Conservation (phyloP, 1,140 invertebrate genomes). For the Conus ventricosus region DNA sequence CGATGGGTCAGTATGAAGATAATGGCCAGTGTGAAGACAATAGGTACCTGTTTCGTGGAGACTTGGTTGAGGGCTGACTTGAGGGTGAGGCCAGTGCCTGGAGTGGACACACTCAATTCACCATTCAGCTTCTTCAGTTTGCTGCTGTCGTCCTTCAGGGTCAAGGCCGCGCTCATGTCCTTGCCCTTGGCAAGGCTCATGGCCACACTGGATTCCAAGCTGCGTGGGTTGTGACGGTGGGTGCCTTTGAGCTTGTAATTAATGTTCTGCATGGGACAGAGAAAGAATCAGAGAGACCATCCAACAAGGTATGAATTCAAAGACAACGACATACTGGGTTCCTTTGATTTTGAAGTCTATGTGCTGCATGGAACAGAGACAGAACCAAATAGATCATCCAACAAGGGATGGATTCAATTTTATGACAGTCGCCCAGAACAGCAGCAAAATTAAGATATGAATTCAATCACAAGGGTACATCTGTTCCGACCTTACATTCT, state of each 20-base stretch:
- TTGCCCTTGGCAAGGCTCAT: slow-evolving; percentile 11
- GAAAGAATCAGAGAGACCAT: neutral
- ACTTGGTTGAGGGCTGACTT: slow-evolving; percentile 8
- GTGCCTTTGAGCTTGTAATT: neutral
- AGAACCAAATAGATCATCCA: too few relatives aligned
- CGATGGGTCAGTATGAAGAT: too few relatives aligned
- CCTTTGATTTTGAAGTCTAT: too few relatives aligned
- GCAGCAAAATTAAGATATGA: too few relatives aligned
- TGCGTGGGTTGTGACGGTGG: slow-evolving; percentile 2
- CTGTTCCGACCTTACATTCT: too few relatives aligned
- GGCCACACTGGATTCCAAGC: slow-evolving; percentile 20
- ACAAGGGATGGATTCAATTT: too few relatives aligned
- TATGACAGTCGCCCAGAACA: too few relatives aligned
- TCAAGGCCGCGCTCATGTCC: neutral
- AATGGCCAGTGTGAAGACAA: neutral
- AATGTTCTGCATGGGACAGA: neutral
- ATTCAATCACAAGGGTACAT: too few relatives aligned
- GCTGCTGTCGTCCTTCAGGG: slow-evolving; percentile 8
- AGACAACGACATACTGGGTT: too few relatives aligned
- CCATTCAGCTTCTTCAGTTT: slow-evolving; percentile 19
- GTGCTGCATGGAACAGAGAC: too few relatives aligned
- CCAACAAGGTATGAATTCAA: too few relatives aligned
- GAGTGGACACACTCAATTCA: slow-evolving; percentile 4
- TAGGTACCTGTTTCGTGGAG: neutral
- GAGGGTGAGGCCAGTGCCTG: slow-evolving; percentile 13